Evolutionary conservation across 2,797 vertebrate genomes (phyloP).

Genomic region (Chanos chanos): DNA sequence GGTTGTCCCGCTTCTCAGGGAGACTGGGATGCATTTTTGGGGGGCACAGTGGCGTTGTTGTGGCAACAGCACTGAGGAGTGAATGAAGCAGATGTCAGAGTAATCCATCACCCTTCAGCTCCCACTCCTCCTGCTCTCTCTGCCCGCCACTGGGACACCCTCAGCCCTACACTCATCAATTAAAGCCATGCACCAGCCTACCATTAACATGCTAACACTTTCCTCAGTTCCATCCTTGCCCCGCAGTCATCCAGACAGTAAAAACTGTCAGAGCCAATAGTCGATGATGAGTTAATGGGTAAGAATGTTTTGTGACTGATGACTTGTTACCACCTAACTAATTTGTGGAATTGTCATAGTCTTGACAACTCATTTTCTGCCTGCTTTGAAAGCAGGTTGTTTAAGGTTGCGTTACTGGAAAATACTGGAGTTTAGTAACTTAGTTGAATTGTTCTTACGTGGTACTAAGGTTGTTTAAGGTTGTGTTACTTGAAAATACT

Average conservation of each 20-base stretch:
- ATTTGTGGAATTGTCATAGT: conserved; percentile 40
- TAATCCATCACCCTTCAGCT: conserved; percentile 77
- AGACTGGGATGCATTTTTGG: conserved; percentile 82
- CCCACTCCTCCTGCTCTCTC: conserved; percentile 63
- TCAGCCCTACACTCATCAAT: conserved; percentile 61
- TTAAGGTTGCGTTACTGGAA: too few species aligned
- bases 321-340: conserved; percentile 31
- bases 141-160: conserved; percentile 70
- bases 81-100: conserved; percentile 89
- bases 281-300: conserved; percentile 37
- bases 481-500: too few species aligned
- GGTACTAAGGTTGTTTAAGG: too few species aligned
- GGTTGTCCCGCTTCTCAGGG: conserved; percentile 75
- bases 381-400: background rate
- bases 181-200: conserved; percentile 50
- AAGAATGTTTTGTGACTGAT: conserved; percentile 38
- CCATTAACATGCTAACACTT: conserved; percentile 52
- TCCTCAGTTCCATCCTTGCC: conserved; percentile 39
- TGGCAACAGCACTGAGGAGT: conserved; percentile 82
- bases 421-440: too few species aligned
- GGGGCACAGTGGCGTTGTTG: conserved; percentile 76
- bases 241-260: conserved; percentile 37
- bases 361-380: conserved; percentile 37
- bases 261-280: conserved; percentile 41
- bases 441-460: too few species aligned